Conservation (phyloP, 2,113 vertebrate genomes). For the Trochalopteron elliotii region DNA sequence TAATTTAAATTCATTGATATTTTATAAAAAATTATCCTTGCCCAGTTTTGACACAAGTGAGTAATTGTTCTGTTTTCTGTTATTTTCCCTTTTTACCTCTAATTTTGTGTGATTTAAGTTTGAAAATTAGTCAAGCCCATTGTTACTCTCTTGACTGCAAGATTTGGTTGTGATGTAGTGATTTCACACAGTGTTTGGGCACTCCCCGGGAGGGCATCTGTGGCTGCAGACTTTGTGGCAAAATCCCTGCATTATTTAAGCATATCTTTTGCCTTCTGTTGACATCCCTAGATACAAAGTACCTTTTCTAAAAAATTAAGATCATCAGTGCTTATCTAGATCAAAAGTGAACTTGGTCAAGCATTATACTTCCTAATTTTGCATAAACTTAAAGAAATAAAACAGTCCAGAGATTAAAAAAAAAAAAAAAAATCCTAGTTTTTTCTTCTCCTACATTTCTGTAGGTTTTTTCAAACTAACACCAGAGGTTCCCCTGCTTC, state of each 20-base stretch:
- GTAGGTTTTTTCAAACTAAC: neutral
- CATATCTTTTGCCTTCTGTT: constrained; percentile 16
- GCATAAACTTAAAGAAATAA: neutral
- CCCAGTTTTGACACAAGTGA: neutral
- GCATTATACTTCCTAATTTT: neutral
- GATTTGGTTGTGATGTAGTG: neutral
- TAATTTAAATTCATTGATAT: neutral
- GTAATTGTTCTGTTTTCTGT: neutral
- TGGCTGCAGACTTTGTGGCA: neutral
- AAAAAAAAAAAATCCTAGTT: neutral
- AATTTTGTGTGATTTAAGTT: neutral
- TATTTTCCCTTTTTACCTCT: neutral
- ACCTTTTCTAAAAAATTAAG: constrained; percentile 32
- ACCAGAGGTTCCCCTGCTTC: neutral
- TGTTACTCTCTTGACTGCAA: neutral
- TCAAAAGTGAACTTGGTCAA: constrained; percentile 22
- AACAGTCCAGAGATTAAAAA: neutral
- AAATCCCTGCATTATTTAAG: constrained; percentile 36
- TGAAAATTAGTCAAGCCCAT: neutral
- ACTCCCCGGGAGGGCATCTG: neutral
- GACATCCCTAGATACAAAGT: neutral
- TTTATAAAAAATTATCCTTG: neutral
- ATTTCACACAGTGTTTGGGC: neutral
- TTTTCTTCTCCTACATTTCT: neutral
- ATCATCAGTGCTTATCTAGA: neutral